These are phyloP conservation scores for Ectemnius lituratus DNA, from an alignment of 2,888 invertebrate species.

Conservation along the genomic window DNA sequence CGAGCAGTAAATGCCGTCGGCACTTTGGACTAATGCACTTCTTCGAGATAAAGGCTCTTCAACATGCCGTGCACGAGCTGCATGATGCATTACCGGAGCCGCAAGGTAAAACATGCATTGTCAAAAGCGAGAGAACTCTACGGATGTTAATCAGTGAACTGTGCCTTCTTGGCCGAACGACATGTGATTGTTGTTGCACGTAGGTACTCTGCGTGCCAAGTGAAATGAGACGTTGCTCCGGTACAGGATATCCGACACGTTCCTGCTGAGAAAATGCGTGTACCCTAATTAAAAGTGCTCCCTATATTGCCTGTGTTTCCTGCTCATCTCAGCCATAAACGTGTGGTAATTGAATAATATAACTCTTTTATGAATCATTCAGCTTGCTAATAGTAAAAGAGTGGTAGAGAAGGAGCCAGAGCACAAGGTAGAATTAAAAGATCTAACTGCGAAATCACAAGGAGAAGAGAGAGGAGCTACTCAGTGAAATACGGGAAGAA, in stretches of 20 bases:
- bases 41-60: conserved; percentile 35
- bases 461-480: no score
- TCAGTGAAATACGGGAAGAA: no score
- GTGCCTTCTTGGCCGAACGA: not conserved
- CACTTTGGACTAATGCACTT: conserved; percentile 48
- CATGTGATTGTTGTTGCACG: not conserved
- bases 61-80: conserved; percentile 13
- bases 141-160: not conserved
- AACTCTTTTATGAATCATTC: no score
- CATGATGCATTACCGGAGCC: conserved; percentile 33
- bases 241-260: not conserved
- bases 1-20: conserved; percentile 52
- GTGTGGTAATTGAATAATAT: no score
- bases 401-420: no score
- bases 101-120: not conserved
- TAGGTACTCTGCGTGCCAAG: not conserved
- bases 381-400: no score
- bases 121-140: not conserved
- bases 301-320: no score
- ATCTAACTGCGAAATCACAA: no score
- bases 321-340: no score
- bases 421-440: no score
- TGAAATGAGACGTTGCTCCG: not conserved
- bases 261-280: not conserved
- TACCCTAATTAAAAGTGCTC: conserved; percentile 1